Evolutionary conservation across 2,888 invertebrate genomes (phyloP).

Genomic region (Latrodectus hesperus): DNA sequence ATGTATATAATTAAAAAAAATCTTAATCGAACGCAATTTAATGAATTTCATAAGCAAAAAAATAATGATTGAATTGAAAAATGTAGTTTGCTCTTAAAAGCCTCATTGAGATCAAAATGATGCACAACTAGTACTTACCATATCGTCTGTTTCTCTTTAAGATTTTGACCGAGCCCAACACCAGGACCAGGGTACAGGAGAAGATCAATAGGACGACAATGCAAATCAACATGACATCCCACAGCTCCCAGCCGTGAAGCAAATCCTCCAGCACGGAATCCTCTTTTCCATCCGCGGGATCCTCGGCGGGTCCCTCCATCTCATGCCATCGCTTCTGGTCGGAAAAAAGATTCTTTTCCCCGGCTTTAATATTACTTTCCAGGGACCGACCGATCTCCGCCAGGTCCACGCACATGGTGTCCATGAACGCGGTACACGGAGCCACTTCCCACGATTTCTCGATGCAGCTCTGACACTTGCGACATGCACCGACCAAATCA

Average conservation of each 20-base stretch:
- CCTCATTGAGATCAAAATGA: too few species aligned
- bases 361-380: neutral
- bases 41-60: too few species aligned
- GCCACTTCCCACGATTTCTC: slow-evolving; percentile 41
- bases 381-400: slow-evolving; percentile 18
- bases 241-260: slow-evolving; percentile 9
- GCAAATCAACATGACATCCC: slow-evolving; percentile 34
- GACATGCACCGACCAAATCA: slow-evolving; percentile 27
- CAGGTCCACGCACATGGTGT: slow-evolving; percentile 59
- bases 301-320: slow-evolving; percentile 27
- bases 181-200: slow-evolving; percentile 2
- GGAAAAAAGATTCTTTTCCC: neutral
- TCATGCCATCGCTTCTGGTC: slow-evolving; percentile 47
- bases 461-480: slow-evolving; percentile 21
- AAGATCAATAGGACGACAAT: slow-evolving; percentile 19
- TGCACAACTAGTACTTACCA: too few species aligned
- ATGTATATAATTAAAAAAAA: too few species aligned
- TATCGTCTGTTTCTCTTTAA: neutral
- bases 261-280: neutral
- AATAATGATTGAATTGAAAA: too few species aligned
- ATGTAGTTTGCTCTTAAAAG: too few species aligned
- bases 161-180: slow-evolving; percentile 21
- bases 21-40: too few species aligned
- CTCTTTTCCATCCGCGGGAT: slow-evolving; percentile 1
- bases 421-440: slow-evolving; percentile 40